These are phyloP conservation scores for Drosophila nasuta DNA, from an alignment of 1,140 invertebrate genomes.

Conservation along the genomic window DNA sequence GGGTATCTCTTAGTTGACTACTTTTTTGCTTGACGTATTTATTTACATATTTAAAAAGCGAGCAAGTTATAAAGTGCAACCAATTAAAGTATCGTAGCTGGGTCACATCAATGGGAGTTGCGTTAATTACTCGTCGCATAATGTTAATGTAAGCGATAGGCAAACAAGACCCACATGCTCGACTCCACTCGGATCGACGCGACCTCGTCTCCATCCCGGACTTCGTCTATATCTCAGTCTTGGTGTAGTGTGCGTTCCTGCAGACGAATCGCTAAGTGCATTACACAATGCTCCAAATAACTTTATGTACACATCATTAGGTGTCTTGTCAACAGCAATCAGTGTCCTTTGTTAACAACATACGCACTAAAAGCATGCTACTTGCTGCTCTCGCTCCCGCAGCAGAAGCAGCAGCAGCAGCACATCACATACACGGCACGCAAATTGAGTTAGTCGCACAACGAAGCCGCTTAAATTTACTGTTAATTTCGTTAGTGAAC, in stretches of 20 bases:
- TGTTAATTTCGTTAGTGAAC: conserved; percentile 76
- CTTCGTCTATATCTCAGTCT: background rate
- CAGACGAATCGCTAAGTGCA: conserved; percentile 39
- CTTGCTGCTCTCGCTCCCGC: background rate
- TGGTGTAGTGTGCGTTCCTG: background rate
- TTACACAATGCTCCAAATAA: conserved; percentile 57
- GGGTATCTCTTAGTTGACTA: background rate
- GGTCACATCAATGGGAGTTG: conserved; percentile 17
- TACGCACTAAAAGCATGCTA: conserved; percentile 52
- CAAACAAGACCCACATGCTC: conserved; percentile 7
- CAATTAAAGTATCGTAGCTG: conserved; percentile 58
- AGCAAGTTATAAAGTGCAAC: conserved; percentile 28
- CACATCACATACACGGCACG: conserved; percentile 27
- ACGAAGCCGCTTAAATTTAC: conserved; percentile 72
- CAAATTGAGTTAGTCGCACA: conserved; percentile 73
- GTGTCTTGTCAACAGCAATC: conserved; percentile 65
- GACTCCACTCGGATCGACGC: background rate
- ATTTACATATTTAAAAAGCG: background rate
- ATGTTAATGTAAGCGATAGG: conserved; percentile 45
- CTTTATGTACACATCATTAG: conserved; percentile 61
- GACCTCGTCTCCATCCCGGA: background rate
- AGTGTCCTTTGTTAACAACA: conserved; percentile 66
- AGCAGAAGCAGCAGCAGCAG: no score
- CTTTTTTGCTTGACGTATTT: background rate
- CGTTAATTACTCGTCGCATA: conserved; percentile 46